Evolutionary conservation across 2,888 invertebrate species (phyloP), one percentile per base, ranked within the genome.

Genomic region (Hipparchia semele): DNA sequence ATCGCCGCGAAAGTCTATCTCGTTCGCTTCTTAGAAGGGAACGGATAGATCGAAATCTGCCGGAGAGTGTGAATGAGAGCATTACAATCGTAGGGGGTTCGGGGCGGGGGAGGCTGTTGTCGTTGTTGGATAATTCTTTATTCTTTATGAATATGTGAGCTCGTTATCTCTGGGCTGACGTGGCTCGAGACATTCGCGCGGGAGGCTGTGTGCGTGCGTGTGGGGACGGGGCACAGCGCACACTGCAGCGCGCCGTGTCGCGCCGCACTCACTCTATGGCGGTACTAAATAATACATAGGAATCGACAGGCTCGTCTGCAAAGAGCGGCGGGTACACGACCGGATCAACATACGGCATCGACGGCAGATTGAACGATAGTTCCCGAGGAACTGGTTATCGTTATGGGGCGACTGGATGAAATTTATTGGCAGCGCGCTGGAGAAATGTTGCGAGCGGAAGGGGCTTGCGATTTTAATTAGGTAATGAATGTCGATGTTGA

Each of bases 401-500:
- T 94, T 93, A 93, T 94, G 93, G 92, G 90, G 86, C 91, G 93
- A 91, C 90, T 92, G 92, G 90, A 91, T 92, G 92, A 93, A 93
- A 94, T 94, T 94, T 94, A 94, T 94, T 93, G 92, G 92, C 92
- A 92, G 90, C 87, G 91, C 91, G 89, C 85, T 89, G 92, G 92
- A 94, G 94, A 94, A 93, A 93, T 94, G 94, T 93, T 91, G 93
- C 94, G 91, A 90, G 90, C 92, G 94, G 94, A 93, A 93, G 93
- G 92, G 93, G 90, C 87, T 90, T 90, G 92, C 93, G 91, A 92
- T 93, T 94, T 94, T 94, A 94, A 93, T 94, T 94, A 94, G 94
- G 94, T 92, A 93, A 94, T 94, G 92, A 92, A 94, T 91, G 94
- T 94, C 93, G 92, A 93, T 92, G 91, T 90, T 89, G 92, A 94